Evolutionary conservation across 2,888 invertebrate species (phyloP).

Genomic region (Unio pictorum): DNA sequence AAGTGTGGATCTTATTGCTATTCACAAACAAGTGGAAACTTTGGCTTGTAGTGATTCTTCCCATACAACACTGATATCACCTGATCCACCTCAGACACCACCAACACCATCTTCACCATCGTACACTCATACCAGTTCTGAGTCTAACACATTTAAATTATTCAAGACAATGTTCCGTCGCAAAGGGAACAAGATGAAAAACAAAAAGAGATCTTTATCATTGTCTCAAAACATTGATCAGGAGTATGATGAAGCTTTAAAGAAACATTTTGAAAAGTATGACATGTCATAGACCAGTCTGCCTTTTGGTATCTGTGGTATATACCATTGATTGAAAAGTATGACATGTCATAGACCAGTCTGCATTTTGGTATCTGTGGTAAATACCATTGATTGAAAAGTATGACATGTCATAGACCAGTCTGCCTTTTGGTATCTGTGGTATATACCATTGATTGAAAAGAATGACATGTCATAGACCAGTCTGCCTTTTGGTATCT

Average conservation of each 20-base stretch:
- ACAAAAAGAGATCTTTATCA: conserved; percentile 56
- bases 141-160: conserved; percentile 56
- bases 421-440: too few relatives aligned
- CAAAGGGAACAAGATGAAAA: conserved; percentile 58
- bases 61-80: conserved; percentile 7
- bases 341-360: conserved; percentile 44
- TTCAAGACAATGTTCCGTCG: conserved; percentile 61
- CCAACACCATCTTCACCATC: conserved; percentile 29
- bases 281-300: conserved; percentile 40
- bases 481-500: too few relatives aligned
- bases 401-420: conserved; percentile 48
- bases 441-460: conserved; percentile 11
- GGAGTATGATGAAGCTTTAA: conserved; percentile 53
- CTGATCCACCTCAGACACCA: conserved; percentile 10
- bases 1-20: conserved; percentile 43
- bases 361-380: too few relatives aligned
- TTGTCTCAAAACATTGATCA: conserved; percentile 46
- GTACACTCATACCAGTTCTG: conserved; percentile 26
- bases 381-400: conserved; percentile 34
- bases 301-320: too few relatives aligned
- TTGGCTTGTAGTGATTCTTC: conserved; percentile 6
- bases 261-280: conserved; percentile 61
- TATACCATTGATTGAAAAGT: conserved; percentile 40
- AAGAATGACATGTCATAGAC: conserved; percentile 54
- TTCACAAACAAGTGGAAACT: conserved; percentile 29